Conservation (phyloP, 2,113 vertebrate genomes). For the Cyprinus carpio region DNA sequence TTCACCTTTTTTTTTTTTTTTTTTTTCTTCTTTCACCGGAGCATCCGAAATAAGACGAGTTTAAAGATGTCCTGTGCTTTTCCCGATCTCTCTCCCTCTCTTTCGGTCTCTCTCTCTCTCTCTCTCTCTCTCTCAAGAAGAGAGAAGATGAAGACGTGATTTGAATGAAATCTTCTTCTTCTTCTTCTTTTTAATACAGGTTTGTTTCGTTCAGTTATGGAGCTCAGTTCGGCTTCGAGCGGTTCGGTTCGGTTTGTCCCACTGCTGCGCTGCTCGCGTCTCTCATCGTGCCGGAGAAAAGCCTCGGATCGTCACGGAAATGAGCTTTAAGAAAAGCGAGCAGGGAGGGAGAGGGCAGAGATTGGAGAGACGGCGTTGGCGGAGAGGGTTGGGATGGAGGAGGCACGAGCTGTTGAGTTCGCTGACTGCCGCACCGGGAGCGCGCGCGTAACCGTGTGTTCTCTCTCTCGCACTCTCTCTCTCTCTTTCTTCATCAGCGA, state of each 20-base stretch:
- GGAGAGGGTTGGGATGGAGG: slow-evolving; percentile 47
- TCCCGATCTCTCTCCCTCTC: slow-evolving; percentile 61
- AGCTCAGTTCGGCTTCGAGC: slow-evolving; percentile 64
- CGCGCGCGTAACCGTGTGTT: slow-evolving; percentile 61
- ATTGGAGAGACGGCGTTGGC: slow-evolving; percentile 58
- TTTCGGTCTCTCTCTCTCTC: slow-evolving; percentile 46
- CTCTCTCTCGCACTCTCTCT: slow-evolving; percentile 2
- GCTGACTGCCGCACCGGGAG: slow-evolving; percentile 73
- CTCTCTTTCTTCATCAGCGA: slow-evolving; percentile 6
- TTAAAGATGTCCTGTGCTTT: slow-evolving; percentile 75
- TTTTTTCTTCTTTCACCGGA: slow-evolving; percentile 74
- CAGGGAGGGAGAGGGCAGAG: slow-evolving; percentile 65
- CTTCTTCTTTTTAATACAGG: slow-evolving; percentile 65
- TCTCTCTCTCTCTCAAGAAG: too few species aligned
- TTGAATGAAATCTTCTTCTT: slow-evolving; percentile 85
- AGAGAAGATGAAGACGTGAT: slow-evolving; percentile 84
- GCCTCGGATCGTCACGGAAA: slow-evolving; percentile 80
- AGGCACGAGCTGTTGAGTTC: slow-evolving; percentile 56
- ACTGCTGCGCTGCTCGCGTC: slow-evolving; percentile 64
- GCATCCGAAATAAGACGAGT: slow-evolving; percentile 77
- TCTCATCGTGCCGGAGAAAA: slow-evolving; percentile 70
- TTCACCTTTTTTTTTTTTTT: slow-evolving; percentile 82
- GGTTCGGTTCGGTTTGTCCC: slow-evolving; percentile 57
- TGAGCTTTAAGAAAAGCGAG: slow-evolving; percentile 78
- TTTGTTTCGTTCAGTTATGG: slow-evolving; percentile 73